phyloP scores from a whole-genome alignment of 2,113 vertebrate species.

The Misgurnus mizolepis region DNA sequence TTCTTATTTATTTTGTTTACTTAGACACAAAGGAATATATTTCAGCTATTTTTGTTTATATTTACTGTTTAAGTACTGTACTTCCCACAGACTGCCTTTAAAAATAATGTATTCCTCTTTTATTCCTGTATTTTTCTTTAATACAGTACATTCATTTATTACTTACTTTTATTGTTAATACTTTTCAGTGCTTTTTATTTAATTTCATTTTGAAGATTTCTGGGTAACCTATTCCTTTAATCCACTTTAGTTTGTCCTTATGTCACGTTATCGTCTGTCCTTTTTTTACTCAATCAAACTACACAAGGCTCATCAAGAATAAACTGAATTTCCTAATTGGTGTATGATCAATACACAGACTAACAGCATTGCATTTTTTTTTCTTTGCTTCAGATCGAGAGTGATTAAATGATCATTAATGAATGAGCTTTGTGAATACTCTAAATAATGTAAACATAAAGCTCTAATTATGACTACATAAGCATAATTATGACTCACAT shows the following conservation, averaged over 20 bases:
- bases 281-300: background rate
- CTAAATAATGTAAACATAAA: constrained; percentile 17
- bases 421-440: constrained; percentile 18
- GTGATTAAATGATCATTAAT: constrained; percentile 27
- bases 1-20: too few species aligned
- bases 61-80: too few species aligned
- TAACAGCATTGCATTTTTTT: background rate
- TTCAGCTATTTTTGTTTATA: too few species aligned
- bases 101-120: too few species aligned
- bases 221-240: background rate
- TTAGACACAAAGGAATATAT: too few species aligned
- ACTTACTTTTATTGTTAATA: too few species aligned
- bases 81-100: too few species aligned
- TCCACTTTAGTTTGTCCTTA: background rate
- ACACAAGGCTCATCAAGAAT: background rate
- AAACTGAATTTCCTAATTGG: background rate
- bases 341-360: background rate
- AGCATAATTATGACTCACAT: background rate
- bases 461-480: constrained; percentile 26
- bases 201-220: too few species aligned
- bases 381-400: background rate
- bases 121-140: too few species aligned
- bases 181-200: too few species aligned
- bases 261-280: background rate
- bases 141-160: too few species aligned